These are phyloP conservation scores for Andrena haemorrhoa DNA, from an alignment of 2,888 invertebrate genomes.

Conservation along the genomic window DNA sequence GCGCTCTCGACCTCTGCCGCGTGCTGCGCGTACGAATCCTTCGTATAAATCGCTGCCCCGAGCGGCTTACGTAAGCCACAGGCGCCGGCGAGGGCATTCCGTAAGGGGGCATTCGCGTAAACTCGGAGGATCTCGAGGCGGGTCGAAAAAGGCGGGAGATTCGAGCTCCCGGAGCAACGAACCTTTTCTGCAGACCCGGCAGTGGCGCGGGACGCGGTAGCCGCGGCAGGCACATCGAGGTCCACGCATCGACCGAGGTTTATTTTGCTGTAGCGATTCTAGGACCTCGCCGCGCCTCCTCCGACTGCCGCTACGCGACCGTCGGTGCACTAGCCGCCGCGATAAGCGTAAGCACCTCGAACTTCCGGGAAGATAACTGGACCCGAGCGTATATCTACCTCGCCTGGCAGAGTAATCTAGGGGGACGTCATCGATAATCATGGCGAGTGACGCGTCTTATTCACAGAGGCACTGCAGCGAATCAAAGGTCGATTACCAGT, in stretches of 20 bases:
- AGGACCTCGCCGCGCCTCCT: too few species aligned
- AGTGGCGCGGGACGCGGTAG: too few species aligned
- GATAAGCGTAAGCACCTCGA: background rate
- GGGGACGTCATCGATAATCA: constrained; percentile 15
- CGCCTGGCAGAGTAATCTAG: background rate
- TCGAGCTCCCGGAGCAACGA: too few species aligned
- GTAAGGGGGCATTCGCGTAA: constrained; percentile 2
- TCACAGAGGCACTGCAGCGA: too few species aligned
- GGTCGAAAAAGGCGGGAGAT: background rate
- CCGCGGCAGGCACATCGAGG: too few species aligned
- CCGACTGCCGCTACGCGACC: too few species aligned
- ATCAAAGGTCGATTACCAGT: background rate
- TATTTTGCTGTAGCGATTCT: too few species aligned
- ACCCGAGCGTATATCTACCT: background rate
- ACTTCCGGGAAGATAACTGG: background rate
- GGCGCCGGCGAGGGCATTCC: constrained; percentile 14
- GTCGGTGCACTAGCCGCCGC: too few species aligned
- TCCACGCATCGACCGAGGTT: too few species aligned
- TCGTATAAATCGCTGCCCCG: constrained; percentile 5
- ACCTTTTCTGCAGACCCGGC: too few species aligned
- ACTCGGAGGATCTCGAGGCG: background rate
- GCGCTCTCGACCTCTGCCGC: background rate
- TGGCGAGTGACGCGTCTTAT: constrained; percentile 1
- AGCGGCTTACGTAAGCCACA: constrained; percentile 30
- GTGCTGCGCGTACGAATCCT: constrained; percentile 12